Conservation (phyloP, 2,888 invertebrate genomes). For the Buathra laborator region DNA sequence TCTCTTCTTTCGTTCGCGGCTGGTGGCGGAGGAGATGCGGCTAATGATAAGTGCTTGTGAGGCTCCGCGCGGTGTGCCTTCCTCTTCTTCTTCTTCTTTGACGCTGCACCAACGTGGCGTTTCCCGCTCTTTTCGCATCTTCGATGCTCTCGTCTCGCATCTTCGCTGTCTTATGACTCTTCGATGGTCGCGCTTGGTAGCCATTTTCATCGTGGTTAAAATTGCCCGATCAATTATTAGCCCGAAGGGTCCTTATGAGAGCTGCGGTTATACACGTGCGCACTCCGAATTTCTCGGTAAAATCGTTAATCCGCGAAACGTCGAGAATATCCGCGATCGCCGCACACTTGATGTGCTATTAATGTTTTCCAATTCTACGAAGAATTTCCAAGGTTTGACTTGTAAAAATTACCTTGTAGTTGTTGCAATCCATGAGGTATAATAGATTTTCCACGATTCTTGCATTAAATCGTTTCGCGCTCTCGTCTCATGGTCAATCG, state of each 20-base stretch:
- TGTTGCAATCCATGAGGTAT: neutral
- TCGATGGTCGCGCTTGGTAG: slow-evolving; percentile 69
- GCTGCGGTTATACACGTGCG: slow-evolving; percentile 13
- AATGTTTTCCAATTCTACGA: slow-evolving; percentile 20
- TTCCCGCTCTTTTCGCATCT: slow-evolving; percentile 17
- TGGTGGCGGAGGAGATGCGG: slow-evolving; percentile 80
- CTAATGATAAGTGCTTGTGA: slow-evolving; percentile 83
- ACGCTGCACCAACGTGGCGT: neutral
- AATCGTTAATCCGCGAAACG: slow-evolving; percentile 44
- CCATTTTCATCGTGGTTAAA: slow-evolving; percentile 51
- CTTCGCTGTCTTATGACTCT: slow-evolving; percentile 63
- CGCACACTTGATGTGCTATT: neutral
- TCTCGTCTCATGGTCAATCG: slow-evolving; percentile 59
- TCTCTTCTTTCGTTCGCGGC: slow-evolving; percentile 56
- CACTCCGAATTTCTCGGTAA: slow-evolving; percentile 50
- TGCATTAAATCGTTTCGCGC: slow-evolving; percentile 35
- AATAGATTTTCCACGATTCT: slow-evolving; percentile 52
- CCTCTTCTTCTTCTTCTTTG: slow-evolving; percentile 47
- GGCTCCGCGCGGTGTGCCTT: slow-evolving; percentile 50
- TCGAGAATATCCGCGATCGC: slow-evolving; percentile 1
- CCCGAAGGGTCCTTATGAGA: slow-evolving; percentile 45
- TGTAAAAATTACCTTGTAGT: neutral
- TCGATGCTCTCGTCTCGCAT: slow-evolving; percentile 23
- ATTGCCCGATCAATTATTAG: slow-evolving; percentile 72
- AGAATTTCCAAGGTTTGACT: slow-evolving; percentile 9